phyloP scores from a whole-genome alignment of 2,113 vertebrate species.

The Esox niger region DNA sequence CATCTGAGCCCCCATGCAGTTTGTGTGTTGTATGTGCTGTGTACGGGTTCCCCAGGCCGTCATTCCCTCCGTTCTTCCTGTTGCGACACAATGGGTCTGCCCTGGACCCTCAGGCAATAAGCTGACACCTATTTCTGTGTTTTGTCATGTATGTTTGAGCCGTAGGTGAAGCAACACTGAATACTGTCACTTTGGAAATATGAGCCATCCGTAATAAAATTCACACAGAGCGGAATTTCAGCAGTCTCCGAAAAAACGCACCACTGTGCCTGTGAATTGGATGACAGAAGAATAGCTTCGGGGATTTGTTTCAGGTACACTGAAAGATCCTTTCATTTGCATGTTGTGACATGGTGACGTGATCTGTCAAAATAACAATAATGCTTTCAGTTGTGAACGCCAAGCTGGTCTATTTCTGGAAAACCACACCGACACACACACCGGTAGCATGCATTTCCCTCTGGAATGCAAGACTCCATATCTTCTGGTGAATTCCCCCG shows the following conservation, averaged over 20 bases:
- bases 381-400: neutral
- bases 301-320: too few relatives aligned
- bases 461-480: neutral
- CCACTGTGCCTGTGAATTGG: too few relatives aligned
- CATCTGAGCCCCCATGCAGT: slow-evolving; percentile 10
- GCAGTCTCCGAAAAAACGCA: too few relatives aligned
- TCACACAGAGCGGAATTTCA: too few relatives aligned
- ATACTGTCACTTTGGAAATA: too few relatives aligned
- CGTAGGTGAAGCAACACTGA: too few relatives aligned
- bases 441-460: neutral
- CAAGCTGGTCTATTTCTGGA: neutral
- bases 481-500: neutral
- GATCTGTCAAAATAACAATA: neutral
- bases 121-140: neutral
- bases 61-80: slow-evolving; percentile 11
- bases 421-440: neutral
- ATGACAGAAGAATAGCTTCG: too few relatives aligned
- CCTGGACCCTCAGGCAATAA: neutral
- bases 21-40: neutral
- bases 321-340: too few relatives aligned
- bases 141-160: too few relatives aligned
- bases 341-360: too few relatives aligned
- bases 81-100: neutral
- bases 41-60: slow-evolving; percentile 15
- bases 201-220: too few relatives aligned